Conservation (phyloP, 2,888 invertebrate species). For the Brachypalpus laphriformis region DNA sequence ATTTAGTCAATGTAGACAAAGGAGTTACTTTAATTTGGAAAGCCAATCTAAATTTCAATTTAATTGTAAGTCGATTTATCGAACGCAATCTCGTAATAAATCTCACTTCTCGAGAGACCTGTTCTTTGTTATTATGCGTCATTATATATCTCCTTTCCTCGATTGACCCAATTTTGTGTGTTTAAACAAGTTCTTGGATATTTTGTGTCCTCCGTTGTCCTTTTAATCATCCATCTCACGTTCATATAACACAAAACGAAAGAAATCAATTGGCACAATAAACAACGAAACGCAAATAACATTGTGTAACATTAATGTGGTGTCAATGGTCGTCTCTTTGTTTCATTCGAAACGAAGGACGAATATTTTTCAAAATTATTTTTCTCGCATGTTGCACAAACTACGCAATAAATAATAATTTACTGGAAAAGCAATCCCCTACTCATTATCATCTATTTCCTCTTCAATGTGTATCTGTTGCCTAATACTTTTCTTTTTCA, state of each 20-base stretch:
- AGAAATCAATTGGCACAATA: not conserved
- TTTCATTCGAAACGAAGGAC: not conserved
- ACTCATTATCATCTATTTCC: constrained; percentile 5
- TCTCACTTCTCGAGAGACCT: too few species aligned
- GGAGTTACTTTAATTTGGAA: too few species aligned
- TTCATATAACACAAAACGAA: not conserved
- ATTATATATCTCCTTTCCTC: not conserved
- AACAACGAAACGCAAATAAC: not conserved
- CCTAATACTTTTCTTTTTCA: constrained; percentile 11
- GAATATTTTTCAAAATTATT: not conserved
- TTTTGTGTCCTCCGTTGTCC: not conserved
- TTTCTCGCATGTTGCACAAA: not conserved
- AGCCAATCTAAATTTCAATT: too few species aligned
- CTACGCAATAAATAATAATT: not conserved
- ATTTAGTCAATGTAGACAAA: too few species aligned
- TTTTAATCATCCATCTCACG: not conserved
- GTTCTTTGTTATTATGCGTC: not conserved
- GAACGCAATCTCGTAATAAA: too few species aligned
- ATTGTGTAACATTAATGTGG: not conserved
- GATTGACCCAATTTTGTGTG: not conserved
- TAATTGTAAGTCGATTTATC: too few species aligned
- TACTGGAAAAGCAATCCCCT: not conserved
- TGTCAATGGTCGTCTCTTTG: not conserved
- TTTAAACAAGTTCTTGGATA: not conserved
- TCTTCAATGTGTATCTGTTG: not conserved